Evolutionary conservation across 2,888 invertebrate species (phyloP), one percentile per base, ranked within the genome.

Genomic region (Pyrocoelia pectoralis): DNA sequence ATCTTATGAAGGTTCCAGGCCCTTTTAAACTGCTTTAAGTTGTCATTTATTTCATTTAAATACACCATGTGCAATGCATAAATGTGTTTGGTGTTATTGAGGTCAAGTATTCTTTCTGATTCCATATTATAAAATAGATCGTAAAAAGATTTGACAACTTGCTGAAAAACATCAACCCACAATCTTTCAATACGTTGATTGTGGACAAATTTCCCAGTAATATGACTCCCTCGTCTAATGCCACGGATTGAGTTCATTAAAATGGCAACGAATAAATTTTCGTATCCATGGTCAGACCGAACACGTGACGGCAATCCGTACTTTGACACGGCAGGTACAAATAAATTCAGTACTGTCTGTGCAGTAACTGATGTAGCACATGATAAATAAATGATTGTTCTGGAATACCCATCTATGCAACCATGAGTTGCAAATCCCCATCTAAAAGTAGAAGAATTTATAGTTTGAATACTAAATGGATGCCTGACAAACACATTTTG

Each of bases 331-430:
- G 43, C 55, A n/a, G 9, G 9, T 6, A n/a, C 10, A 33, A 55
- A 55, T 10, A 55, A 14, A 19, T 55, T 19, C 5, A 55, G 1
- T 18, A 40, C 55, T 14, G 55, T 18, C n/a, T 19, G 8, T 17
- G 55, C 43, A 8, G 14, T 18, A 33, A 43, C 40, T 12, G 41
- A 43, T 13, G 14, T 9, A 18, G 12, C 19, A 28, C 50, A 50
- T 8, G 17, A n/a, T 28, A 50, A 28, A 10, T 50, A 50, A 15
- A 56, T 15, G 12, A 56, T 56, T 9, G 13, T 12, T 19, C 56
- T 19, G 10, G 46, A 46, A 46, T 5, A 41, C 3, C 56, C 56
- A 56, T 56, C 56, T 5, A 56, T 56, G 28, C 46, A 56, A 2
- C 56, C 56, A 56, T 56, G 56, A 14, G 24, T 46, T 4, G 43